Evolutionary conservation across 2,113 vertebrate species (phyloP), one percentile per base, ranked within the genome.

Genomic region (Merops nubicus): DNA sequence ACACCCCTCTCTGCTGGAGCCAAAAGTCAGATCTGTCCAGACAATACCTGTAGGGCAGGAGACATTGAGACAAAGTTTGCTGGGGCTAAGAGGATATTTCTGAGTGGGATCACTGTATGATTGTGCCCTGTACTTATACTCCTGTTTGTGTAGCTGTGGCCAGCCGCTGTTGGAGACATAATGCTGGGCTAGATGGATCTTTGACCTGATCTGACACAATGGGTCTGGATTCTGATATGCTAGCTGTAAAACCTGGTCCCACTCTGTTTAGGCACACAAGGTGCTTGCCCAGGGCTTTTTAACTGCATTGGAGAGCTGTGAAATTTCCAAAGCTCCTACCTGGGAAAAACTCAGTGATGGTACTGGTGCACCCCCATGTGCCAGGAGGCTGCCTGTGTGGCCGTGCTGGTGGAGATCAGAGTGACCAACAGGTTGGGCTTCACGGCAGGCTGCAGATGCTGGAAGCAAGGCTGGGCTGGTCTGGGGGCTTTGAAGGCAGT

Each of bases 351-450:
- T 40, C 1, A 3, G 38, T 5, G 22, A 42, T 6, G 7, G 20
- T 33, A 8, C 47, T 2, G 1, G 69, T 59, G 68, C 56, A 80
- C 2, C 16, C 25, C 17, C 1, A 0, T 1, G 15, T 38, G 10
- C 21, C 73, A 51, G 31, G 28, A 42, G 36, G 26, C 36, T 62
- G 42, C 9, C 31, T 54, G 59, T 10, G 0, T 15, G 43, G 29
- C 48, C 0, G 0, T 42, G 38, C 43, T 2, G 1, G 23, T 29
- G 42, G 57, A 34, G 16, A 69, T 33, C 26, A 7, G 63, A 28
- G 25, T 13, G 51, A 5, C 9, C 1, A 6, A 36, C 45, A 80
- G 15, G 5, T 0, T 50, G 51, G 29, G 54, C 21, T 36, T 45
- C 59, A 29, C 1, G 2, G 3, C 6, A 62, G 33, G 29, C 29